Conservation (phyloP, 2,113 vertebrate species). For the Lonchura striata region DNA sequence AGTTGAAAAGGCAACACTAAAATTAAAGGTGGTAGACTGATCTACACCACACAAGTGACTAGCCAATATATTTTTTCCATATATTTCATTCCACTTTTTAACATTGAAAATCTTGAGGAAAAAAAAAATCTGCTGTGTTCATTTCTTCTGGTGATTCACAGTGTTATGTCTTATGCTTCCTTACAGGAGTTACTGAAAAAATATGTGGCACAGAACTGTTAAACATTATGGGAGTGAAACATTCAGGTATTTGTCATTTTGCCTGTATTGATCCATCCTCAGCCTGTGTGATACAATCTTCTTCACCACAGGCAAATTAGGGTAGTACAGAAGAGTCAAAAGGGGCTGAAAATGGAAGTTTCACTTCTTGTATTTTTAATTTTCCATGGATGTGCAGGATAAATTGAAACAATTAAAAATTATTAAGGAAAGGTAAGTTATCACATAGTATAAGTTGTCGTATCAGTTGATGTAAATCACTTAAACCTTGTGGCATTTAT, state of each 20-base stretch:
- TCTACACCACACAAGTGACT: neutral
- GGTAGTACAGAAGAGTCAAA: neutral
- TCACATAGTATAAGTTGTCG: neutral
- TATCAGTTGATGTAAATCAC: neutral
- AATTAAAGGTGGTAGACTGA: neutral
- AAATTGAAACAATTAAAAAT: neutral
- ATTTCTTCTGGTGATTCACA: neutral
- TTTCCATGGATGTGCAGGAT: neutral
- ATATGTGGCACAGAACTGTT: neutral
- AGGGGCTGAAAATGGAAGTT: neutral
- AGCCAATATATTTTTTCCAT: neutral
- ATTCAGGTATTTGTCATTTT: neutral
- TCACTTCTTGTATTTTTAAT: neutral
- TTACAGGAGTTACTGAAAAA: neutral
- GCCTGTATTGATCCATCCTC: neutral
- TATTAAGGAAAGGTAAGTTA: neutral
- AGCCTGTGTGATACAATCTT: neutral
- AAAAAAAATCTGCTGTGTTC: neutral
- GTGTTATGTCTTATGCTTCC: neutral
- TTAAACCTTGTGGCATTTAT: neutral
- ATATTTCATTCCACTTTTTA: neutral
- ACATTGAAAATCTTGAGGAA: neutral
- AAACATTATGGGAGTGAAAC: neutral
- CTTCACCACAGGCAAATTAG: neutral
- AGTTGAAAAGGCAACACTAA: neutral